Evolutionary conservation across 2,888 invertebrate species (phyloP).

Genomic region (Gastracanthus pulcherrimus): DNA sequence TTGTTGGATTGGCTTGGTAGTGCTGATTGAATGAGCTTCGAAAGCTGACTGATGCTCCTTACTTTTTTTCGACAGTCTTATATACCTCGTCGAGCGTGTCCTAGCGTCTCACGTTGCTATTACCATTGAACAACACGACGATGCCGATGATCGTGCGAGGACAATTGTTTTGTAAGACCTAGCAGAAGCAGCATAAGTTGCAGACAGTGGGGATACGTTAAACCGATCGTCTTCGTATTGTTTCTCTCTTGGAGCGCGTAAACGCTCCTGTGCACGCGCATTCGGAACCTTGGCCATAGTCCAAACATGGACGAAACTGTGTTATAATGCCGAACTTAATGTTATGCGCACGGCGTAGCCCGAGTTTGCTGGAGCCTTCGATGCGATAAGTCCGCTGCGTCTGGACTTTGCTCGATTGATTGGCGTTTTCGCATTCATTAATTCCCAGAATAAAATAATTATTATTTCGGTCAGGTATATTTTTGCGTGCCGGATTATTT

Average conservation of each 20-base stretch:
- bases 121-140: not conserved
- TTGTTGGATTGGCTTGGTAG: not conserved
- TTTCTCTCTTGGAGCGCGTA: no score
- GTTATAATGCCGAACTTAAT: not conserved
- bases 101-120: slow-evolving; percentile 1
- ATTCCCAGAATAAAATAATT: no score
- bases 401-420: slow-evolving; percentile 15
- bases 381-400: not conserved
- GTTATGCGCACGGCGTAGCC: slow-evolving; percentile 34
- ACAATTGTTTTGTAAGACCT: not conserved
- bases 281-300: slow-evolving; percentile 25
- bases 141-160: slow-evolving; percentile 42
- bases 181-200: no score
- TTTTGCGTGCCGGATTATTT: no score
- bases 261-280: no score
- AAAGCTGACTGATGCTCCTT: slow-evolving; percentile 47
- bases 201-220: not conserved
- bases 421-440: not conserved
- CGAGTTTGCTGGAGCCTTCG: slow-evolving; percentile 25
- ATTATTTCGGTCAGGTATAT: no score
- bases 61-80: slow-evolving; percentile 23
- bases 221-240: slow-evolving; percentile 18
- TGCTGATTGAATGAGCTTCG: slow-evolving; percentile 3
- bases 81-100: slow-evolving; percentile 36
- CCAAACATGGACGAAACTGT: slow-evolving; percentile 35